Percentiles rank a stretch among this genome's conserved stretches.
Conservation (phyloP, 1,140 invertebrate genomes). For the Leptinotarsa defecta region DNA sequence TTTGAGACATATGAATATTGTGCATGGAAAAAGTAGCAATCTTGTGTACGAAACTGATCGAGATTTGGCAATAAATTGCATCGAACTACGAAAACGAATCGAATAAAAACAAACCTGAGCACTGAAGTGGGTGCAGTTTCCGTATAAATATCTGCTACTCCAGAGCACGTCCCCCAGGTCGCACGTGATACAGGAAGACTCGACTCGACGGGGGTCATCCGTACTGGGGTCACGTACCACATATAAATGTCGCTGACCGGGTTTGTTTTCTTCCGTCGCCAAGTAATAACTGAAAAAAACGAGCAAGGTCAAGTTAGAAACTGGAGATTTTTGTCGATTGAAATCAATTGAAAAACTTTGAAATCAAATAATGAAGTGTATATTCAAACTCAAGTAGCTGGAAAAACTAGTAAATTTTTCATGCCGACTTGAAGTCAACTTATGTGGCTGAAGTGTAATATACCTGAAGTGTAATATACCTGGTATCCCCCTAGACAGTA, state of each 20-base stretch:
- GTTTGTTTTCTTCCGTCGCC: constrained; percentile 75
- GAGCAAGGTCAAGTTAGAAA: constrained; percentile 15
- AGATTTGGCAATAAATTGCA: no score
- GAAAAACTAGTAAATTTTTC: no score
- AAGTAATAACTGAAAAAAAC: constrained; percentile 60
- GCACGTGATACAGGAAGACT: constrained; percentile 82
- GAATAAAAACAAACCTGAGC: constrained; percentile 63
- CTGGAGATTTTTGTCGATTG: not conserved
- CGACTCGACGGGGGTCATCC: constrained; percentile 70
- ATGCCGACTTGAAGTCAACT: no score
- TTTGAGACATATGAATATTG: no score
- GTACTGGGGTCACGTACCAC: constrained; percentile 71
- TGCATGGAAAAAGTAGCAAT: no score
- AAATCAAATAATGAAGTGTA: no score
- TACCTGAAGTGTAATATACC: no score
- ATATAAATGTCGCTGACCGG: constrained; percentile 86
- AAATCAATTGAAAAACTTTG: no score
- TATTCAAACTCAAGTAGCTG: no score
- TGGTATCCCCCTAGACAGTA: no score
- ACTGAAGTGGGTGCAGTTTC: constrained; percentile 80
- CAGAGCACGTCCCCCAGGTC: constrained; percentile 71
- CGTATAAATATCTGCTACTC: constrained; percentile 74
- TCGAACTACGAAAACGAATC: not conserved
- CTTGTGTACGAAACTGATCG: no score
- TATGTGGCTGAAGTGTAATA: no score